Base-by-base conservation (phyloP, 2,113 vertebrate species). In the Noctilio leporinus region DNA sequence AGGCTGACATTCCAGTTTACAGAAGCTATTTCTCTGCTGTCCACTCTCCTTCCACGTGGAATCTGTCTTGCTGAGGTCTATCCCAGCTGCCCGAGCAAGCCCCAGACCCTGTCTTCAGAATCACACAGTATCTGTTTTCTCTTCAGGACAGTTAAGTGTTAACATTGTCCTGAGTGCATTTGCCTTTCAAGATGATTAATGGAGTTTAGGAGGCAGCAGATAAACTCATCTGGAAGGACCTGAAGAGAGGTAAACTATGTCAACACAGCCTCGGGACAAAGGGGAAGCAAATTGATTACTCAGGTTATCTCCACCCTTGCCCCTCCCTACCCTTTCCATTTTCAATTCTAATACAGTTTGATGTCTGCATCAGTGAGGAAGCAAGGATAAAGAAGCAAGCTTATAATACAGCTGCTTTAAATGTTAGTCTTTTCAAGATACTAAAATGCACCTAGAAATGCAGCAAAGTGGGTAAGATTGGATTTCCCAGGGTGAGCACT, bases 141-240 rank as follows among this genome's bases (percentile, higher is more conserved):
- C 55, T 97, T 96, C 43, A 65, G 77, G 92, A 77, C 85, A 78
- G 70, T 51, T 89, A 94, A 96, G 86, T 69, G 91, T 98, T 97
- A 93, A 96, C 93, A 35, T 67, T 97, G 47, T 88, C 95, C 93
- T 55, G 77, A 96, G 94, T 26, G 55, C 94, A 96, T 91, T 97
- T 97, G 91, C 96, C 81, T 97, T 98, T 95, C 78, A 96, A 96
- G 90, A 97, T 98, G 95, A 97, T 96, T 95, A 96, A 98, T 95
- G 59, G 78, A 67, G 80, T 96, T 96, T 53, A 67, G 33, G 69
- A 72, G 73, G n/a, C 26, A 81, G 93, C 67, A 96, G 93, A 97
- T 98, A 97, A 97, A 67, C 83, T 94, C 69, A 14, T 86, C 95
- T 93, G 96, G 2, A 11, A 69, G 92, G 51, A 64, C 72, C 65